Evolutionary conservation across 2,888 invertebrate genomes (phyloP).

Genomic region (Cryptocephalus primarius): DNA sequence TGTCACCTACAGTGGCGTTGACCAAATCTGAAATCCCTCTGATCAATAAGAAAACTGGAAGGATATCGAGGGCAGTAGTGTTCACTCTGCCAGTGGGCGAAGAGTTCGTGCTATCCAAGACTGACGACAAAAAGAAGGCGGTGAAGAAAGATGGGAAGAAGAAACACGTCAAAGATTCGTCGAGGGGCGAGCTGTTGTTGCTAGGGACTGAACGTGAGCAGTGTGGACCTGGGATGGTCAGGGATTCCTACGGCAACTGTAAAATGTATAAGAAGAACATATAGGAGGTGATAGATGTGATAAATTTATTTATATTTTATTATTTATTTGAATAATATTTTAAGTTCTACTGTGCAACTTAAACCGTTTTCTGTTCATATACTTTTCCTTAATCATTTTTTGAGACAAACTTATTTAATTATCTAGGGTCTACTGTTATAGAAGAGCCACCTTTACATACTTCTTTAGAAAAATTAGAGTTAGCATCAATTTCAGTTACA

Average conservation of each 20-base stretch:
- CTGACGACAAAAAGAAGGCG: slow-evolving; percentile 16
- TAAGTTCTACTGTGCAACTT: no score
- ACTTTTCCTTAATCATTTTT: no score
- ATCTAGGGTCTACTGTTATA: no score
- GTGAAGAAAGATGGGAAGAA: slow-evolving; percentile 21
- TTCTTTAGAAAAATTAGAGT: no score
- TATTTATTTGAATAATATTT: no score
- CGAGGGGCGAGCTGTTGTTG: slow-evolving; percentile 39
- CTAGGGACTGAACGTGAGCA: slow-evolving; percentile 56
- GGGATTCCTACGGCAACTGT: slow-evolving; percentile 59
- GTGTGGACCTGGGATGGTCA: slow-evolving; percentile 60
- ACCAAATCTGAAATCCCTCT: slow-evolving; percentile 10
- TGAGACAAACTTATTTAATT: no score
- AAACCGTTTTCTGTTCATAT: no score
- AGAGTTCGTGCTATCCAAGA: slow-evolving; percentile 15
- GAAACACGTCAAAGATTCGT: slow-evolving; percentile 6
- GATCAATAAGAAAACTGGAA: slow-evolving; percentile 3
- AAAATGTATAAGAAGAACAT: slow-evolving; percentile 6
- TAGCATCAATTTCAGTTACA: no score
- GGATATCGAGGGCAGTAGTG: slow-evolving; percentile 23
- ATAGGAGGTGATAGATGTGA: no score
- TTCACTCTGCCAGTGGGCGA: slow-evolving; percentile 24
- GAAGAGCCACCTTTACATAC: no score
- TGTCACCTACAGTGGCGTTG: slow-evolving; percentile 23
- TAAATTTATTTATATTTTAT: no score